A percentile compares a stretch with the other conserved stretches of the same genome.
Conservation (phyloP, 2,797 vertebrate genomes). For the Mionectes olivaceus region DNA sequence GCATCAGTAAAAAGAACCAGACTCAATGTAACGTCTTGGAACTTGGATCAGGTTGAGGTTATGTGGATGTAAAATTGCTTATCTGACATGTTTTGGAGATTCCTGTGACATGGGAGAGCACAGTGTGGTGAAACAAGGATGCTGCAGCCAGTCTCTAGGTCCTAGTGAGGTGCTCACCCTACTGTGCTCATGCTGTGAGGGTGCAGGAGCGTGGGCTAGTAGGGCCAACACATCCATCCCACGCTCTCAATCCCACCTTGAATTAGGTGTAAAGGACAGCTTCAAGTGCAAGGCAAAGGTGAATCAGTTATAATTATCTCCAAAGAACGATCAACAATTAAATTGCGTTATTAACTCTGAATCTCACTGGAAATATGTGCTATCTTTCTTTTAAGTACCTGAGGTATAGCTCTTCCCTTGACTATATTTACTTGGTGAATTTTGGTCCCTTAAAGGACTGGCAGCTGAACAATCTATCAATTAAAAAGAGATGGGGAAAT, state of each 20-base stretch:
- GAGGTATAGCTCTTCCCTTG: constrained; percentile 44
- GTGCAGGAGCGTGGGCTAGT: fast-evolving
- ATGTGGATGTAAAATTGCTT: background rate
- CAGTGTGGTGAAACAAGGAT: fast-evolving
- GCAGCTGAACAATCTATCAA: constrained; percentile 7
- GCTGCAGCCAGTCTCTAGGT: background rate
- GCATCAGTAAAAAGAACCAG: fast-evolving
- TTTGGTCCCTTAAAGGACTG: constrained; percentile 25
- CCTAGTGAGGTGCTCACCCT: background rate
- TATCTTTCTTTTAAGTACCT: constrained; percentile 27
- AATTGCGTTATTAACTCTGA: constrained; percentile 61
- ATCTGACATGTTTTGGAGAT: background rate
- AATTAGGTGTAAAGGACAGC: background rate
- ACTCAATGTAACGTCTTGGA: background rate
- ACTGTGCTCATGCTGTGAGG: fast-evolving
- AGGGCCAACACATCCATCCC: background rate
- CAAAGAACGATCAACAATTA: constrained; percentile 42
- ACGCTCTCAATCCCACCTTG: background rate
- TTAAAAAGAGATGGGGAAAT: constrained; percentile 3
- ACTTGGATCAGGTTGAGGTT: background rate
- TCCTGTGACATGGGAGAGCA: background rate
- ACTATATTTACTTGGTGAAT: constrained; percentile 27
- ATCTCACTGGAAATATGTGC: constrained; percentile 34
- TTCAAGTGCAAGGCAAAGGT: background rate
- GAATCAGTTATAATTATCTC: constrained; percentile 47